phyloP scores from a whole-genome alignment of 2,888 invertebrate genomes.

The Timema podura region DNA sequence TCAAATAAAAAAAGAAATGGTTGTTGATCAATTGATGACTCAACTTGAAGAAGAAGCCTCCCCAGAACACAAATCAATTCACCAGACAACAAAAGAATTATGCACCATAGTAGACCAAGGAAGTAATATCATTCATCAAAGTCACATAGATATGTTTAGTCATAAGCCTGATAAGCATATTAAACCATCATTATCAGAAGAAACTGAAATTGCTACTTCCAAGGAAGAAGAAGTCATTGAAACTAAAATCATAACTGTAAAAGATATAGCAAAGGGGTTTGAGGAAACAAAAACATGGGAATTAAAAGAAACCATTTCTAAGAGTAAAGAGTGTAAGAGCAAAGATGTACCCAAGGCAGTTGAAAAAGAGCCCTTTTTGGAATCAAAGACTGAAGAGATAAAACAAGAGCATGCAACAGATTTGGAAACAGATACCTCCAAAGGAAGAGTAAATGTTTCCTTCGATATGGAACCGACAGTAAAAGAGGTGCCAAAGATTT shows the following conservation, averaged over 20 bases:
- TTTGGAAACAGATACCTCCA: too few species aligned
- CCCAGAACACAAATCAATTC: slow-evolving; percentile 48
- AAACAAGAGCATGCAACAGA: background rate
- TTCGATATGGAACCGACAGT: background rate
- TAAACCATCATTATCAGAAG: slow-evolving; percentile 36
- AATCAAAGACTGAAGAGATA: background rate
- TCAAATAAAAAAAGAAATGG: slow-evolving; percentile 56
- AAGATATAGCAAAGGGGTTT: slow-evolving; percentile 26
- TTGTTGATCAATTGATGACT: slow-evolving; percentile 49
- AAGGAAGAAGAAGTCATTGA: background rate
- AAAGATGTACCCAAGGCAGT: background rate
- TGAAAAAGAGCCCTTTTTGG: background rate
- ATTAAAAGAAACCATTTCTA: slow-evolving; percentile 4
- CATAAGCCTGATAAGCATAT: slow-evolving; percentile 38
- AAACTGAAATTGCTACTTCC: slow-evolving; percentile 33
- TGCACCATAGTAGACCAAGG: slow-evolving; percentile 31
- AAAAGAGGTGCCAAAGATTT: background rate
- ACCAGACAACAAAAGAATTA: slow-evolving; percentile 35
- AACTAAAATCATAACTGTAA: background rate
- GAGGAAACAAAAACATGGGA: slow-evolving; percentile 4
- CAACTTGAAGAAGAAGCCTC: slow-evolving; percentile 48
- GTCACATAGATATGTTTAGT: slow-evolving; percentile 37
- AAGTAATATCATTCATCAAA: slow-evolving; percentile 34
- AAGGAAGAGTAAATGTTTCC: too few species aligned
- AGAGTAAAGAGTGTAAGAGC: background rate